A percentile compares a stretch with the other conserved stretches of the same genome.
Evolutionary conservation across 1,140 invertebrate species (phyloP).

Genomic region (Drosophila ananassae): DNA sequence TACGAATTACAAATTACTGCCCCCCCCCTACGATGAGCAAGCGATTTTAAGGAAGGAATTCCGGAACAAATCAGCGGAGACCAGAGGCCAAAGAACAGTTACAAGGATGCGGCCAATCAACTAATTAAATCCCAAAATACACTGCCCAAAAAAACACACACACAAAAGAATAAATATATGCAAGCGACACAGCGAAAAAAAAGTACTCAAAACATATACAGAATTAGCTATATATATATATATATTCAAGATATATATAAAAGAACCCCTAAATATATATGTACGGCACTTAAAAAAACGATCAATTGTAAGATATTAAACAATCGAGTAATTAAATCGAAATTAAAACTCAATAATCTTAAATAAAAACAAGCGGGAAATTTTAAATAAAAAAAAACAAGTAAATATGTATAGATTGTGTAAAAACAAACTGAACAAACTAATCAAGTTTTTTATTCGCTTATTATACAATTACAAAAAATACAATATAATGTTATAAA

Average conservation of each 20-base stretch:
- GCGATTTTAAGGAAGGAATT: constrained; percentile 15
- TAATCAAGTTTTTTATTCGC: constrained; percentile 81
- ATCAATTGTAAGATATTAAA: constrained; percentile 54
- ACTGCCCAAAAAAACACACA: constrained; percentile 33
- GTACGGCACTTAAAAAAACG: constrained; percentile 33
- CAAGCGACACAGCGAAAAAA: constrained; percentile 40
- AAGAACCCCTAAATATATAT: constrained; percentile 26
- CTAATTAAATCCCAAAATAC: constrained; percentile 32
- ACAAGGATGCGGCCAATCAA: constrained; percentile 30
- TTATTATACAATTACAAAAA: constrained; percentile 66
- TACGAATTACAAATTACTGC: constrained; percentile 33
- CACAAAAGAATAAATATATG: background rate
- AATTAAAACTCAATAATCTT: constrained; percentile 40
- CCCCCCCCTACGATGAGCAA: background rate
- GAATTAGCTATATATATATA: constrained; percentile 26
- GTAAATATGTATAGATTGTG: constrained; percentile 70
- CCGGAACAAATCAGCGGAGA: constrained; percentile 21
- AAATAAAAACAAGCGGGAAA: constrained; percentile 11
- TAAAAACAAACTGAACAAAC: constrained; percentile 66
- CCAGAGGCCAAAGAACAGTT: constrained; percentile 34
- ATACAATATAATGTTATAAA: constrained; percentile 33
- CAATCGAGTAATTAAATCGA: constrained; percentile 42
- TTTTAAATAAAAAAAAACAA: constrained; percentile 40
- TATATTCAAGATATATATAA: constrained; percentile 15
- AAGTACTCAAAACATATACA: constrained; percentile 41